These are phyloP conservation scores for Amphiduros pacificus DNA, from an alignment of 2,888 invertebrate species.

Conservation along the genomic window DNA sequence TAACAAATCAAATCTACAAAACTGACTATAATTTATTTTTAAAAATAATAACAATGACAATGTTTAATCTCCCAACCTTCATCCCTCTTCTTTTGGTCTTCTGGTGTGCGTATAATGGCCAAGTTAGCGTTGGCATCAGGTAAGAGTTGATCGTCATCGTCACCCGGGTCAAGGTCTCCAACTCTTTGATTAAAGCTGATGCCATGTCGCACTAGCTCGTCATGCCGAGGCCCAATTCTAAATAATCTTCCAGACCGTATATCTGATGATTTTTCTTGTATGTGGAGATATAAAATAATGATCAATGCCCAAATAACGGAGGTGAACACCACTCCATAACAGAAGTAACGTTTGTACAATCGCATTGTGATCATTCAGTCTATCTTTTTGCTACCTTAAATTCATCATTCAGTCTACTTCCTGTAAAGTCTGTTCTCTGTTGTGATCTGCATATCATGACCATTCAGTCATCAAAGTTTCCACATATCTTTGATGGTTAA, in stretches of 20 bases:
- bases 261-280: too few species aligned
- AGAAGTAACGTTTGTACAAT: slow-evolving; percentile 6
- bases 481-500: too few species aligned
- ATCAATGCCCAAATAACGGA: slow-evolving; percentile 6
- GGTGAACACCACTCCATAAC: slow-evolving; percentile 7
- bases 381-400: too few species aligned
- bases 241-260: too few species aligned
- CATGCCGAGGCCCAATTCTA: too few species aligned
- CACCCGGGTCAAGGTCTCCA: not conserved
- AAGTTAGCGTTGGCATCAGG: not conserved
- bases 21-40: not conserved
- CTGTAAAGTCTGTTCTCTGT: too few species aligned
- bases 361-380: too few species aligned
- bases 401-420: too few species aligned
- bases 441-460: too few species aligned
- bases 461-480: too few species aligned
- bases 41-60: not conserved
- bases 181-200: too few species aligned
- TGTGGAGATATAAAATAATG: slow-evolving; percentile 2
- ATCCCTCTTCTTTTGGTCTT: slow-evolving; percentile 63
- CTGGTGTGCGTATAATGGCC: slow-evolving; percentile 38
- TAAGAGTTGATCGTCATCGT: not conserved
- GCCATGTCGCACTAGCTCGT: too few species aligned
- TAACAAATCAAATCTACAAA: not conserved
- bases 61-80: slow-evolving; percentile 65